Evolutionary conservation across 2,797 vertebrate genomes (phyloP), one percentile per base, ranked within the genome.

Genomic region (Dallia pectoralis): DNA sequence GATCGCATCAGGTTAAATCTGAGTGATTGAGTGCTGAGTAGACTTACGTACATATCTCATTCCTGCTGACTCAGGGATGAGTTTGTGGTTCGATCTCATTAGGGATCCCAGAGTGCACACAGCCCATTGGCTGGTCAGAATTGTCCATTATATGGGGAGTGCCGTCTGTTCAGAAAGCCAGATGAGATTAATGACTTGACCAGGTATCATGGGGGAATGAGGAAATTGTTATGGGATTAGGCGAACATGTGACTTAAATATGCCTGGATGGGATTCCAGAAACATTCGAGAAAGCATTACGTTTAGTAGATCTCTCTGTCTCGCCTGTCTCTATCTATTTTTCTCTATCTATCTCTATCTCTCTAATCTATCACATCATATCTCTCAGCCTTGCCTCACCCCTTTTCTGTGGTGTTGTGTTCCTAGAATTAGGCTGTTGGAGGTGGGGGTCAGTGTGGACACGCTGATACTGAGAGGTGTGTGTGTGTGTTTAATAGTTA

Each of bases 381-480:
- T n/a, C n/a, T n/a, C 22, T 59, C 65, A n/a, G 16, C 3, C 19
- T 4, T 19, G 33, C 16, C 49, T 18, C 71, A 68, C 66, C 77
- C 4, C 22, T 33, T 48, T 9, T 49, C 27, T 49, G 8, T 80
- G 74, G 79, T 77, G 76, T 89, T 87, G 81, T 88, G 22, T 71
- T 78, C 76, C 71, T 66, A 89, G 85, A 86, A 88, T 85, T 85
- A 79, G 66, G 81, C 69, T 74, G 53, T 61, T 69, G 72, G 79
- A 74, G 79, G 74, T 59, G 72, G 66, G 56, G 72, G 73, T 49
- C 74, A 77, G 73, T 67, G 69, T 72, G 74, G 81, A 74, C 68
- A 79, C 76, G 69, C 73, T 44, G 66, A 77, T 70, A 72, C 70
- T 76, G 74, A 73, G 65, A 69, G 56, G 22, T 11, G 72, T n/a